Evolutionary conservation across 1,140 invertebrate species (phyloP).

Genomic region (Drosophila littoralis): DNA sequence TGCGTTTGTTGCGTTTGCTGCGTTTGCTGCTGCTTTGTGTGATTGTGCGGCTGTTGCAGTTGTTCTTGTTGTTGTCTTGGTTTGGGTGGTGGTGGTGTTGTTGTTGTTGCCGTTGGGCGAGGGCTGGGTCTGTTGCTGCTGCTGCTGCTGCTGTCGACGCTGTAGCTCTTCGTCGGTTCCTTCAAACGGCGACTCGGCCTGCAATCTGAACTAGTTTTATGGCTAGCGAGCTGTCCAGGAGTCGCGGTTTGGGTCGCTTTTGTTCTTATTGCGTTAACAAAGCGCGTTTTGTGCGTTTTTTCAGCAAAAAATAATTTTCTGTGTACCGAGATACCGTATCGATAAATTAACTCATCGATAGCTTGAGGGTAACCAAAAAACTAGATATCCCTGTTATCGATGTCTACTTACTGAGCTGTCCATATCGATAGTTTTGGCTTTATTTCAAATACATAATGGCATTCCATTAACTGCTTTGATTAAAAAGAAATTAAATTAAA

Average conservation of each 20-base stretch:
- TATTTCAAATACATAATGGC: not conserved
- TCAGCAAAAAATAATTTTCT: slow-evolving; percentile 69
- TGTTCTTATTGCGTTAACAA: slow-evolving; percentile 38
- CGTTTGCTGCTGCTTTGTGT: slow-evolving; percentile 49
- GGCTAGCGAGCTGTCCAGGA: slow-evolving; percentile 45
- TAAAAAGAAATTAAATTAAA: not conserved
- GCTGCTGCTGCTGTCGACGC: slow-evolving; percentile 19
- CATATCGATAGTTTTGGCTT: slow-evolving; percentile 11
- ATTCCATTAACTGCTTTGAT: not conserved
- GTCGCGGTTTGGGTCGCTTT: slow-evolving; percentile 51
- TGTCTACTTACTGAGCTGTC: not conserved
- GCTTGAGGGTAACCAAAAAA: not conserved
- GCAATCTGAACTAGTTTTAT: slow-evolving; percentile 16
- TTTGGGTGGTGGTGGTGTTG: slow-evolving; percentile 47
- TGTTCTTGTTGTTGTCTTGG: slow-evolving; percentile 39
- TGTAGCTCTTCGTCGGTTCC: slow-evolving; percentile 29
- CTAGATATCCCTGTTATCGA: slow-evolving; percentile 3
- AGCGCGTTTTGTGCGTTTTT: slow-evolving; percentile 71
- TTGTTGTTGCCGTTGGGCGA: slow-evolving; percentile 62
- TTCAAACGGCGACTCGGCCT: slow-evolving; percentile 18
- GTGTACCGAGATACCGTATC: slow-evolving; percentile 60
- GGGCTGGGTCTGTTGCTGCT: slow-evolving; percentile 64
- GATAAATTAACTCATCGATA: slow-evolving; percentile 41
- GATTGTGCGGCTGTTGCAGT: slow-evolving; percentile 38
- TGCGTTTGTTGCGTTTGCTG: slow-evolving; percentile 48